Evolutionary conservation across 2,888 invertebrate genomes (phyloP).

Genomic region (Tholera decimalis): DNA sequence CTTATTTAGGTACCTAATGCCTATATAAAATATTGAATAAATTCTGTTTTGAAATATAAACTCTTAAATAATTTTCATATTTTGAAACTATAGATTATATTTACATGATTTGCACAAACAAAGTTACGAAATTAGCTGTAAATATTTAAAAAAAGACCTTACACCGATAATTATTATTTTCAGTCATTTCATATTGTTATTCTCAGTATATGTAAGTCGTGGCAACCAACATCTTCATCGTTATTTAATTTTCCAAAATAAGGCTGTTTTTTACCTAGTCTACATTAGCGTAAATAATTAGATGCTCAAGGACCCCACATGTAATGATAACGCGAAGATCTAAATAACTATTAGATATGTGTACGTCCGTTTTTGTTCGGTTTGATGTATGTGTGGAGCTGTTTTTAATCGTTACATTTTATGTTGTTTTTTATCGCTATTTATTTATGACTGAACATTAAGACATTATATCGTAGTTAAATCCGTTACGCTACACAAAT

Average conservation of each 20-base stretch:
- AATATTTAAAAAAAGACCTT: too few species aligned
- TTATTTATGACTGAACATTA: conserved; percentile 31
- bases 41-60: conserved; percentile 17
- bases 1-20: neutral
- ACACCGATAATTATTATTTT: too few species aligned
- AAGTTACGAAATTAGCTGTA: conserved; percentile 1
- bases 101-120: too few species aligned
- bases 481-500: conserved; percentile 9
- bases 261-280: conserved; percentile 37
- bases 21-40: neutral
- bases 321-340: conserved; percentile 60
- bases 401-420: conserved; percentile 53
- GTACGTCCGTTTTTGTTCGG: conserved; percentile 40
- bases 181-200: neutral
- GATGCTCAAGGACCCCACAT: conserved; percentile 56
- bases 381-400: conserved; percentile 48
- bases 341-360: conserved; percentile 46
- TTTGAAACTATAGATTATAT: neutral
- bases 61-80: too few species aligned
- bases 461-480: conserved; percentile 23
- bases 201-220: neutral
- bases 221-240: conserved; percentile 22
- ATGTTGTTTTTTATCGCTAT: conserved; percentile 53
- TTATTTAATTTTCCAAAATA: conserved; percentile 1
- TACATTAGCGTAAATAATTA: conserved; percentile 44